These are phyloP conservation scores for Melanargia galathea DNA, from an alignment of 2,888 invertebrate species.

Conservation along the genomic window DNA sequence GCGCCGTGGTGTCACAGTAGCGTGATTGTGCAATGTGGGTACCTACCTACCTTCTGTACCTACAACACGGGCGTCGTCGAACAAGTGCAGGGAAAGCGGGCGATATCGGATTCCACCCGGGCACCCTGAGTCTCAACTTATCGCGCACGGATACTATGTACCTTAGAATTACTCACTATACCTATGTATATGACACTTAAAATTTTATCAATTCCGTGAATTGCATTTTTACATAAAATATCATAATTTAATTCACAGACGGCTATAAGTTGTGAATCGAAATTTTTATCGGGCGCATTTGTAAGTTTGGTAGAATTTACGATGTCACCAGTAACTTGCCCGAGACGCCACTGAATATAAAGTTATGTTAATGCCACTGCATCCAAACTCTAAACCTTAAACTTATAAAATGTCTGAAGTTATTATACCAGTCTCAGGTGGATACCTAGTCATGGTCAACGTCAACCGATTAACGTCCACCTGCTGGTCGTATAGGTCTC, in stretches of 20 bases:
- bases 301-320: conserved; percentile 76
- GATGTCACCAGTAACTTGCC: conserved; percentile 72
- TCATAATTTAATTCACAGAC: conserved; percentile 59
- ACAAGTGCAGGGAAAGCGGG: too few species aligned
- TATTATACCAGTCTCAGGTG: conserved; percentile 60
- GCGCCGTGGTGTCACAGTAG: too few species aligned
- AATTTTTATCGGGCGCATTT: conserved; percentile 70
- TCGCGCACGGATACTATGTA: too few species aligned
- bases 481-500: too few species aligned
- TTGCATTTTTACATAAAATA: conserved; percentile 32
- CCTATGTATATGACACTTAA: too few species aligned
- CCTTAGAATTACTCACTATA: too few species aligned
- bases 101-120: too few species aligned
- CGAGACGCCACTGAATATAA: conserved; percentile 74
- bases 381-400: conserved; percentile 67
- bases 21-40: too few species aligned
- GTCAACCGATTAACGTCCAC: conserved; percentile 23
- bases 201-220: not conserved
- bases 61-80: too few species aligned
- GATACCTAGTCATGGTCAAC: conserved; percentile 19
- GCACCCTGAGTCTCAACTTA: too few species aligned
- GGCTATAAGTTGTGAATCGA: conserved; percentile 70
- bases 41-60: too few species aligned
- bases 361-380: conserved; percentile 77
- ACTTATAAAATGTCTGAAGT: conserved; percentile 69